These are phyloP conservation scores for Drosophila pegasa DNA, from an alignment of 2,888 invertebrate species.

Conservation along the genomic window DNA sequence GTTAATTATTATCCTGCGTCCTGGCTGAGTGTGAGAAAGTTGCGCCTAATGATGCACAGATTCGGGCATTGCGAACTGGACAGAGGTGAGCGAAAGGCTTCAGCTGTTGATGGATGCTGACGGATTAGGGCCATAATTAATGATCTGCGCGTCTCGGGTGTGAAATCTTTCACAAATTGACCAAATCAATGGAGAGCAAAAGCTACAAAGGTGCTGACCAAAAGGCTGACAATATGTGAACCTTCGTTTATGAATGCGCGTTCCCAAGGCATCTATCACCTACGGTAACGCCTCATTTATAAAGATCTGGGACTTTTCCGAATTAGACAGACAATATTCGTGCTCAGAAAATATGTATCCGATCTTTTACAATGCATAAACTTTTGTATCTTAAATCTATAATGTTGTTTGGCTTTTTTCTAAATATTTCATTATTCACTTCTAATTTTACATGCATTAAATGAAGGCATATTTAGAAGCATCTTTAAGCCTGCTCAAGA, in stretches of 20 bases:
- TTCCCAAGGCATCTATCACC: conserved; percentile 22
- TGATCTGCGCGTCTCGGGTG: conserved; percentile 61
- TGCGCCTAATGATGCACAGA: conserved; percentile 56
- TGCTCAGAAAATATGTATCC: too few relatives aligned
- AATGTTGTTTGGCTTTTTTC: not conserved
- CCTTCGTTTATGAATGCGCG: conserved; percentile 20
- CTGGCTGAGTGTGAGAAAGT: conserved; percentile 80
- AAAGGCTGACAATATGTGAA: conserved; percentile 22
- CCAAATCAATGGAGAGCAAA: conserved; percentile 53
- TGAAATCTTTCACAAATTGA: conserved; percentile 59
- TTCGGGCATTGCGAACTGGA: conserved; percentile 30
- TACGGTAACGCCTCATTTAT: not conserved
- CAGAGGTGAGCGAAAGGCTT: conserved; percentile 60
- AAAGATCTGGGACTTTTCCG: not conserved
- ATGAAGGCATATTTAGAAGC: not conserved
- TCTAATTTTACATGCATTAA: not conserved
- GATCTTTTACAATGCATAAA: not conserved
- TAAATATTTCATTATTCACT: not conserved
- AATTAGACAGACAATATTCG: not conserved
- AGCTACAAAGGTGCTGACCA: conserved; percentile 43
- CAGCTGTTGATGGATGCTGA: conserved; percentile 70
- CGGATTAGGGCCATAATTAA: conserved; percentile 82
- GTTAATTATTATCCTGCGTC: conserved; percentile 79
- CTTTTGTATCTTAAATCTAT: not conserved
- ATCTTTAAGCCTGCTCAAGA: conserved; percentile 2